Percentiles rank a stretch among this genome's conserved stretches.
Evolutionary conservation across 2,888 invertebrate genomes (phyloP).

Genomic region (Platynereis dumerilii): DNA sequence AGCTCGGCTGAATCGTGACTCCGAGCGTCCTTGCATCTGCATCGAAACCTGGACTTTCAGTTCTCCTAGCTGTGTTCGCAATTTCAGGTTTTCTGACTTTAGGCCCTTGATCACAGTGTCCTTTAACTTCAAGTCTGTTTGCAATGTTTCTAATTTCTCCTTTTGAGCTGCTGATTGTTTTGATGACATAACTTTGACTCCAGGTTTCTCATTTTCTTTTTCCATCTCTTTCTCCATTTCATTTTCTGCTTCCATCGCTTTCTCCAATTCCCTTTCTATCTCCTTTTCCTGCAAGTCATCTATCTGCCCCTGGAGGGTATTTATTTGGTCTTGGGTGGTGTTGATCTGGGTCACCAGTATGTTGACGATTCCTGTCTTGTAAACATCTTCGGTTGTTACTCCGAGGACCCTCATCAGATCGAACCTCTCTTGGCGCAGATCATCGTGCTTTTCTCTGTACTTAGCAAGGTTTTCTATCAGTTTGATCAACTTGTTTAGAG

Average conservation of each 20-base stretch:
- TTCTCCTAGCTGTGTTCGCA: no score
- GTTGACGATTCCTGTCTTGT: conserved; percentile 4
- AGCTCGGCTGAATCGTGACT: no score
- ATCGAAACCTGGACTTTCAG: no score
- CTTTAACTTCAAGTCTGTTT: conserved; percentile 14
- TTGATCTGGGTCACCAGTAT: neutral
- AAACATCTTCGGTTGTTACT: conserved; percentile 1
- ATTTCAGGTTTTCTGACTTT: neutral
- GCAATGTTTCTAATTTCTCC: neutral
- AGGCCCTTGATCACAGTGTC: conserved; percentile 15
- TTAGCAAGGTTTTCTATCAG: conserved; percentile 41
- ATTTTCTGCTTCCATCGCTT: neutral
- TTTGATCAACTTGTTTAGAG: conserved; percentile 36
- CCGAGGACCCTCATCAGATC: neutral
- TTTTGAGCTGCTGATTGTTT: neutral
- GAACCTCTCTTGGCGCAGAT: conserved; percentile 41
- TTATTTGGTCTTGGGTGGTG: no score
- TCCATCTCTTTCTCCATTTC: neutral
- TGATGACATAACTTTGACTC: neutral
- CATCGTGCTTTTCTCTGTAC: conserved; percentile 42
- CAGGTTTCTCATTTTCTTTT: neutral
- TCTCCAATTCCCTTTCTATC: neutral
- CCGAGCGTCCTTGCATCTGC: no score
- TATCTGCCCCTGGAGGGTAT: neutral
- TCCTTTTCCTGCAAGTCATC: neutral